Evolutionary conservation across 2,888 invertebrate genomes (phyloP).

Genomic region (Scrobipalpa atriplicella): DNA sequence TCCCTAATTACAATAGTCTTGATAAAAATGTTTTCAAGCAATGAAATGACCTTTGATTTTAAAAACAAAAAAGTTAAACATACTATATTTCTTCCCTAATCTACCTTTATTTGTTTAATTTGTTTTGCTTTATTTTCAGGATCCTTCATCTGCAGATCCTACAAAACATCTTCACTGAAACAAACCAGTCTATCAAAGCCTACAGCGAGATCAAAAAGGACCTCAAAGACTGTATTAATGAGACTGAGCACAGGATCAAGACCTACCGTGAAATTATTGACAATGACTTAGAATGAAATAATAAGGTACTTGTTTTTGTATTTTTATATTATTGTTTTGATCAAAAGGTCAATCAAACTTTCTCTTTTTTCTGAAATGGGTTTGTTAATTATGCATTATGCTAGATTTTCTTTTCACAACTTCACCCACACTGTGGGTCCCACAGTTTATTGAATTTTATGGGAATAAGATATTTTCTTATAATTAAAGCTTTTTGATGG

Average conservation of each 20-base stretch:
- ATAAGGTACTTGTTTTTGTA: neutral
- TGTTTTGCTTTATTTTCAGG: slow-evolving; percentile 51
- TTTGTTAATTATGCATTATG: too few species aligned
- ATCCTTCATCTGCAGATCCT: slow-evolving; percentile 73
- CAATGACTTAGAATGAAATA: slow-evolving; percentile 44
- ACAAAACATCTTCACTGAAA: slow-evolving; percentile 73
- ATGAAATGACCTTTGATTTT: too few species aligned
- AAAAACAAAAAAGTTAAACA: neutral
- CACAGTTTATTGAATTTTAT: too few species aligned
- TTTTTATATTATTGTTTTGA: neutral
- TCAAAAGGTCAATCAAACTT: neutral
- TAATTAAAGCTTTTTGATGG: too few species aligned
- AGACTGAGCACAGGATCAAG: slow-evolving; percentile 66
- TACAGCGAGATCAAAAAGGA: slow-evolving; percentile 74
- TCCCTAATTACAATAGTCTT: too few species aligned
- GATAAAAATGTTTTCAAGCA: too few species aligned
- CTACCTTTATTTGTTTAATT: neutral
- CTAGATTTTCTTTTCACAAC: too few species aligned
- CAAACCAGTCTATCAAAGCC: slow-evolving; percentile 72
- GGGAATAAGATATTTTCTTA: too few species aligned
- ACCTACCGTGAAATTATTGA: slow-evolving; percentile 62
- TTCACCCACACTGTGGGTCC: too few species aligned
- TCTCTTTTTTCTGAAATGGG: neutral
- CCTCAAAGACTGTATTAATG: slow-evolving; percentile 64
- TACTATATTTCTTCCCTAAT: neutral